Evolutionary conservation across 2,797 vertebrate genomes (phyloP).

Genomic region (Merluccius polli): DNA sequence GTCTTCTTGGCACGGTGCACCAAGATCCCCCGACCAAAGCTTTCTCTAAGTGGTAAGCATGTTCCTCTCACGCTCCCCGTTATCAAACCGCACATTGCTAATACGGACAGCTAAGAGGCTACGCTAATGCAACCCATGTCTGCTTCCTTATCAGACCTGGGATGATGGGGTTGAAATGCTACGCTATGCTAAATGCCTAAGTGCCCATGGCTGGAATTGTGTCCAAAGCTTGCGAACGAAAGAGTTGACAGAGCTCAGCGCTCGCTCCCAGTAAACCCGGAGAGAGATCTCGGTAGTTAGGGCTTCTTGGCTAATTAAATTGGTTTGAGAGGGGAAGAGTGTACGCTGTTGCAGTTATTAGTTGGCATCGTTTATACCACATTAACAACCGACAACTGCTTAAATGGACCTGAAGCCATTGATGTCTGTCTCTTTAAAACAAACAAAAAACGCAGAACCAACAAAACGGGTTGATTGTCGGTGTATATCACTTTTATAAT

Average conservation of each 20-base stretch:
- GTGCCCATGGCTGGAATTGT: conserved; percentile 32
- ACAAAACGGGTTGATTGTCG: neutral
- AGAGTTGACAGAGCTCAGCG: conserved; percentile 16
- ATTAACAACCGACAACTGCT: neutral
- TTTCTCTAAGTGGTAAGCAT: conserved; percentile 33
- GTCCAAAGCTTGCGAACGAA: conserved; percentile 48
- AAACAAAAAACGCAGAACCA: neutral
- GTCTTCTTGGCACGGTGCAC: neutral
- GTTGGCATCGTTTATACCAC: neutral
- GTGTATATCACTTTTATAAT: neutral
- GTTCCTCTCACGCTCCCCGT: conserved; percentile 40
- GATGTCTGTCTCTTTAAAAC: too few species aligned
- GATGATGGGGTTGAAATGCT: conserved; percentile 50
- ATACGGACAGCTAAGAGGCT: conserved; percentile 43
- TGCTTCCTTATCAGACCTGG: conserved; percentile 46
- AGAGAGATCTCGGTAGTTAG: neutral
- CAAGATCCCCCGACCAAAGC: too few species aligned
- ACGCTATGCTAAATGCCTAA: conserved; percentile 49
- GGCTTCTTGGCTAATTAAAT: conserved; percentile 12
- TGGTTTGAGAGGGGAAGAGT: neutral
- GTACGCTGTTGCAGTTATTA: neutral
- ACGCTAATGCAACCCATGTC: conserved; percentile 40
- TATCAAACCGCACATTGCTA: conserved; percentile 53
- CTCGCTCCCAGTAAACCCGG: neutral
- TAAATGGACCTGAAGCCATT: neutral